Conservation (phyloP, 1,140 invertebrate species). For the Atta cephalotes region DNA sequence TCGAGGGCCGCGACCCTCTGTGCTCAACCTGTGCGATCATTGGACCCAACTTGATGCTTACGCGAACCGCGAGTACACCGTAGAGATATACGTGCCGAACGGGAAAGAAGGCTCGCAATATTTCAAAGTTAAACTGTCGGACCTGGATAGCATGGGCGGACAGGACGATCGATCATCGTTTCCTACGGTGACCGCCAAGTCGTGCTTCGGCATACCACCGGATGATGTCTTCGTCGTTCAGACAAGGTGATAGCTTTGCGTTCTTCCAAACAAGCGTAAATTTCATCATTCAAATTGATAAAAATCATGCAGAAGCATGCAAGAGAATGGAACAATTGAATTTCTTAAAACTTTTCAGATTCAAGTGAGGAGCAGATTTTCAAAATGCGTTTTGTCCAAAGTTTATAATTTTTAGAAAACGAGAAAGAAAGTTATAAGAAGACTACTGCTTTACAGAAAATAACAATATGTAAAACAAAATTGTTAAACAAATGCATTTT, state of each 20-base stretch:
- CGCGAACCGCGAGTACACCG: constrained; percentile 26
- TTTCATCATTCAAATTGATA: neutral
- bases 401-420: too few species aligned
- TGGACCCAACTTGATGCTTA: constrained; percentile 39
- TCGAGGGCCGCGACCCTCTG: neutral
- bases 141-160: constrained; percentile 67
- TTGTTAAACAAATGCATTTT: too few species aligned
- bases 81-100: constrained; percentile 57
- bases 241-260: neutral
- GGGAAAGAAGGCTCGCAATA: constrained; percentile 64
- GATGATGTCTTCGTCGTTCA: constrained; percentile 36
- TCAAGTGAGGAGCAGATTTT: neutral
- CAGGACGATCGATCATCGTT: constrained; percentile 72
- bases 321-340: neutral
- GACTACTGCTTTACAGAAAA: too few species aligned
- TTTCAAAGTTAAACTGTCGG: constrained; percentile 75
- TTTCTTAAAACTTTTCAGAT: neutral
- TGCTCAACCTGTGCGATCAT: constrained; percentile 2
- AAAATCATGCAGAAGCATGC: neutral
- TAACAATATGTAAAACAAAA: too few species aligned
- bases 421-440: too few species aligned
- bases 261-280: neutral
- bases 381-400: too few species aligned
- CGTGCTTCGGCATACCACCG: constrained; percentile 27
- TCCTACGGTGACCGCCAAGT: constrained; percentile 47